These are phyloP conservation scores for Abrostola triplasia DNA, from an alignment of 2,888 invertebrate genomes.

Conservation along the genomic window DNA sequence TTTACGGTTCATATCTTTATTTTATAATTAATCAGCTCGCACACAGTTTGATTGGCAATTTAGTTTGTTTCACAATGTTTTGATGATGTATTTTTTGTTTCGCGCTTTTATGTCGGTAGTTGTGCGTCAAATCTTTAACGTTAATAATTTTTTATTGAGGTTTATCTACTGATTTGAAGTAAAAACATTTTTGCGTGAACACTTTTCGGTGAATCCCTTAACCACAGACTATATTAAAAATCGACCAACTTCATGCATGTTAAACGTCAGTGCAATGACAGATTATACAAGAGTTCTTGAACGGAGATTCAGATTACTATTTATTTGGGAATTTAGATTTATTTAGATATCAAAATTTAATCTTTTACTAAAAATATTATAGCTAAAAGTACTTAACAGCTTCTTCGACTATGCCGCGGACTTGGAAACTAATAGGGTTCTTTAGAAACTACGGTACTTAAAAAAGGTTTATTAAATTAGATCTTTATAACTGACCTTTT, in stretches of 20 bases:
- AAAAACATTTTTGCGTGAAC: slow-evolving; percentile 55
- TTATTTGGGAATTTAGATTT: too few species aligned
- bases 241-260: slow-evolving; percentile 34
- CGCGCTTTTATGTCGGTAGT: slow-evolving; percentile 17
- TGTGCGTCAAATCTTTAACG: slow-evolving; percentile 17
- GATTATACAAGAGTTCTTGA: neutral
- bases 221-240: slow-evolving; percentile 54
- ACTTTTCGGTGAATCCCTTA: slow-evolving; percentile 64
- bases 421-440: too few species aligned
- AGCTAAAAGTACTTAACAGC: too few species aligned
- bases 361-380: too few species aligned
- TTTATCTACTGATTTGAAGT: slow-evolving; percentile 43
- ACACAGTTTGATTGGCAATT: slow-evolving; percentile 35
- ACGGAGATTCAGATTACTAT: too few species aligned
- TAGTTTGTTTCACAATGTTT: slow-evolving; percentile 37
- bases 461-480: too few species aligned
- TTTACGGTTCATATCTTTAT: slow-evolving; percentile 31
- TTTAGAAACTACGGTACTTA: too few species aligned
- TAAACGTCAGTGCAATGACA: neutral
- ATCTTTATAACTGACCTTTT: too few species aligned
- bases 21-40: slow-evolving; percentile 22
- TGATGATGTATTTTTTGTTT: slow-evolving; percentile 16
- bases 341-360: too few species aligned
- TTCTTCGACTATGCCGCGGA: too few species aligned
- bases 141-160: slow-evolving; percentile 6